Evolutionary conservation across 1,140 invertebrate genomes (phyloP), one percentile per base, ranked within the genome.

Genomic region (Rhopalosiphum maidis): DNA sequence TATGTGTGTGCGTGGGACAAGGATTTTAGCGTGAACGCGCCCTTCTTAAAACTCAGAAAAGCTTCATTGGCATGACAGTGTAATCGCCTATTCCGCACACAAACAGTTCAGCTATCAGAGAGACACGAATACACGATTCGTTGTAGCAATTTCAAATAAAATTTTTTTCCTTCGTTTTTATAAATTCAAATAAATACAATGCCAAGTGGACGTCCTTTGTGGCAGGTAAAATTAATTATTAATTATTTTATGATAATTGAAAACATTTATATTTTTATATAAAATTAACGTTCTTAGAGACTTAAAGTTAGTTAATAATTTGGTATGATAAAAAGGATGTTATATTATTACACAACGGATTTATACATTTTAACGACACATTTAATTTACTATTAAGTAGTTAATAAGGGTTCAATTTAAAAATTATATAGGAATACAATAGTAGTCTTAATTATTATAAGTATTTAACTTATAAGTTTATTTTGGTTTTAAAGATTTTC

Each of bases 151-250:
- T 86, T 46, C 85, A 86, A 86, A 86, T 43, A 46, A 46, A 46
- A 46, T n/a, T 35, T 48, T 2, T 87, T 87, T 87, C 51, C 9
- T 86, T 48, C 30, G 25, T 22, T 48, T 87, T 46, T 5, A 46
- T 46, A 23, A 37, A 37, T 1, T 0, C 30, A 51, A 88, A 54
- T 22, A 37, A 11, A 37, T 7, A 90, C 18, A 35, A 88, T 90
- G 89, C 89, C 89, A 22, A 68, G 89, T 18, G 89, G 89, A 90
- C 89, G 89, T 68, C 89, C 89, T 60, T 90, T 90, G 54, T 90
- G 89, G 89, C 89, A 90, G 89, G 89, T 90, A 90, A 90, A 41
- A 30, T 18, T 60, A 25, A n/a, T 35, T 88, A 35, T 22, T 30
- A 87, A 30, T 35, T 0, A 51, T 22, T 88, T 88, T 35, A 88